Evolutionary conservation across 1,140 invertebrate species (phyloP), one percentile per base, ranked within the genome.

Genomic region (Sinella curviseta): DNA sequence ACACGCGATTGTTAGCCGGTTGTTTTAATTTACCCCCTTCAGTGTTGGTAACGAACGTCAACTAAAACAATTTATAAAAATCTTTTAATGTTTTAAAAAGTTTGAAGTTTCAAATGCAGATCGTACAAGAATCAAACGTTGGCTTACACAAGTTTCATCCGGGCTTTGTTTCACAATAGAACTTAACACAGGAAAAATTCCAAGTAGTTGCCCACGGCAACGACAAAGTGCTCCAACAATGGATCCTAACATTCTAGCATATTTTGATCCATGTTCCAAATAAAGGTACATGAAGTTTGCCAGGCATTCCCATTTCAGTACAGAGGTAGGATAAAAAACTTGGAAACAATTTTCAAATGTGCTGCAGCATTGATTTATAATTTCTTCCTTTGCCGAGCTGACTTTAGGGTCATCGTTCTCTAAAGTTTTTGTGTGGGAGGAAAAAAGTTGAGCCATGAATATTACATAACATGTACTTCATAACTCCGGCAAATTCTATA

Each of bases 301-400:
- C 0, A 98, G 86, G 85, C 94, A 94, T 78, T 92, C 92, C 96
- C 97, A 98, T 86, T 98, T 98, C 26, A 98, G 88, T 78, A 92
- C 92, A 0, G 94, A 93, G 0, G 95, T 98, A 0, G 97, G 96
- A 88, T 97, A 98, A 88, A 98, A 98, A 0, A 95, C 95, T 87
- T 98, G 95, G 85, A 97, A 98, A 86, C 96, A 97, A 1, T 92
- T 89, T 1, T 95, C 93, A 86, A 97, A 96, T 14, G 95, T 97
- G 76, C 92, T 90, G 84, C 97, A 94, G 84, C 94, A 96, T 85
- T 98, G 96, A 34, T 95, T 93, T 17, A 98, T 87, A 77, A 98
- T 93, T 48, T 91, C 90, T 34, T 84, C 83, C 20, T 84, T 78
- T 76, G 82, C 65, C 4, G 65, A 81, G 2, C 76, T 57, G 34